A percentile compares a stretch with the other conserved stretches of the same genome.
phyloP scores from a whole-genome alignment of 2,113 vertebrate species.

The Platanista minor region DNA sequence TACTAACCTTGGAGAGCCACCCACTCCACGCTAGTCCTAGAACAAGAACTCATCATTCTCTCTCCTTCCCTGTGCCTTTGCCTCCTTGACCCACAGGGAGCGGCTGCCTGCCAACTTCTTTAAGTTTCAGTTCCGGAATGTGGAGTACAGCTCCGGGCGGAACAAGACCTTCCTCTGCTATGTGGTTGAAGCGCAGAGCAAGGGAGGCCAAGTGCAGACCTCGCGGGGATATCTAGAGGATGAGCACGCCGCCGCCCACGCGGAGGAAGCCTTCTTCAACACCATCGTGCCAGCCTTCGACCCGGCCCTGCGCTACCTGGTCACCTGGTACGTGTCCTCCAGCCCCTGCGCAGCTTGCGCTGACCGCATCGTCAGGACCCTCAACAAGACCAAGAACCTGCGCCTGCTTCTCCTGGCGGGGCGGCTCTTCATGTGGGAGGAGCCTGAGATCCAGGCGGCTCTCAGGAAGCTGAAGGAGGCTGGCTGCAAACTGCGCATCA shows the following conservation, averaged over 20 bases:
- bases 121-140: slow-evolving; percentile 97
- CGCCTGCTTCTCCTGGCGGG: slow-evolving; percentile 87
- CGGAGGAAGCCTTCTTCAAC: slow-evolving; percentile 92
- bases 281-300: slow-evolving; percentile 84
- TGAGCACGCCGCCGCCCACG: slow-evolving; percentile 86
- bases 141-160: slow-evolving; percentile 96
- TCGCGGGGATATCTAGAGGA: slow-evolving; percentile 92
- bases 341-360: slow-evolving; percentile 91
- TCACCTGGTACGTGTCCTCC: slow-evolving; percentile 95
- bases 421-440: slow-evolving; percentile 94
- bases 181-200: slow-evolving; percentile 84
- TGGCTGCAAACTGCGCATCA: slow-evolving; percentile 91
- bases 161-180: slow-evolving; percentile 97
- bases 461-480: slow-evolving; percentile 85
- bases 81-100: slow-evolving; percentile 79
- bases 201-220: slow-evolving; percentile 74
- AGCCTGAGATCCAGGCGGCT: slow-evolving; percentile 87
- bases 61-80: neutral
- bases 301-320: slow-evolving; percentile 78
- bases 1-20: neutral
- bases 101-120: slow-evolving; percentile 90
- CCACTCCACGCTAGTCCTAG: neutral
- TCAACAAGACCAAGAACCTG: slow-evolving; percentile 83
- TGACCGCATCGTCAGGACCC: slow-evolving; percentile 81
- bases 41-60: neutral